Evolutionary conservation across 2,113 vertebrate genomes (phyloP).

Genomic region (Vidua macroura): DNA sequence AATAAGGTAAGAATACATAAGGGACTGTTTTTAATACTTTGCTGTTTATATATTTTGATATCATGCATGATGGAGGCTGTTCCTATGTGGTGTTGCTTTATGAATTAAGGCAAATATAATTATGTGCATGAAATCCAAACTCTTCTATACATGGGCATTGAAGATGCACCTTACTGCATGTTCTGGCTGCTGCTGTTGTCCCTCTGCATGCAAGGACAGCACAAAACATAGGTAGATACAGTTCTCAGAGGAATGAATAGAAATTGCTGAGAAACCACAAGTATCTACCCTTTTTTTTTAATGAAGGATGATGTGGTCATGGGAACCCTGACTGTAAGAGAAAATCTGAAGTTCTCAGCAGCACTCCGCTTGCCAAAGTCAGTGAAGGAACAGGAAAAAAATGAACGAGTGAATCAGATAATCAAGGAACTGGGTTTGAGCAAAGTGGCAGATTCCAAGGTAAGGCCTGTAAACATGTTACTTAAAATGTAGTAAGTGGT

Average conservation of each 20-base stretch:
- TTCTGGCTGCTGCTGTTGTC: background rate
- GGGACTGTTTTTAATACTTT: background rate
- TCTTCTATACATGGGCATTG: background rate
- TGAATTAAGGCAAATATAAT: background rate
- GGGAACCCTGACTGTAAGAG: conserved; percentile 92
- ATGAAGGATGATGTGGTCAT: conserved; percentile 90
- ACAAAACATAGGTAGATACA: background rate
- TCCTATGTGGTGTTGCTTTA: fast-evolving
- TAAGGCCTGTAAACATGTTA: conserved; percentile 21
- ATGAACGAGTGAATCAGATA: conserved; percentile 79
- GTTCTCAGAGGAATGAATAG: background rate
- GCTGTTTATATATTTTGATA: background rate
- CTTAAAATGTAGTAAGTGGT: background rate
- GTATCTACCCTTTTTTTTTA: background rate
- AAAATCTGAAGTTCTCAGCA: conserved; percentile 92
- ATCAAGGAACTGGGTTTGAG: conserved; percentile 85
- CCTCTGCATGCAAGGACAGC: background rate
- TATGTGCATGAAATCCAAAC: background rate
- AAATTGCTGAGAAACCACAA: background rate
- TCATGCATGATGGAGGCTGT: background rate
- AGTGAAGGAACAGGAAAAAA: conserved; percentile 79
- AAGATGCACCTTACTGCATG: background rate
- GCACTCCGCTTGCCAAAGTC: conserved; percentile 85
- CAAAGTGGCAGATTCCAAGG: conserved; percentile 92
- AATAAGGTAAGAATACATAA: background rate